Evolutionary conservation across 2,113 vertebrate species (phyloP), one percentile per base, ranked within the genome.

Genomic region (Strigops habroptila): DNA sequence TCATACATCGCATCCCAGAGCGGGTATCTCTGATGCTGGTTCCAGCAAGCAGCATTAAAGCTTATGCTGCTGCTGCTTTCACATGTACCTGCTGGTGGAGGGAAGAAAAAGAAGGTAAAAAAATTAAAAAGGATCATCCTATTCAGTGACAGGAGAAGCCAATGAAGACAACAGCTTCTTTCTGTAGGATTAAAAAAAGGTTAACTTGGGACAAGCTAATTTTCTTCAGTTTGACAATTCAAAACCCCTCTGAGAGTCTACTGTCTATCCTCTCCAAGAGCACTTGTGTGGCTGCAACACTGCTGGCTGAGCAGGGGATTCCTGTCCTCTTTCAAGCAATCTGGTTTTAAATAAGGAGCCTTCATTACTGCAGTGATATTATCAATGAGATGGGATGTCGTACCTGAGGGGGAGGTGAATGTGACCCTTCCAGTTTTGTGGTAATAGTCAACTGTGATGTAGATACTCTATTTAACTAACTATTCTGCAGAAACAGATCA

Each of bases 51-150:
- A 88, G 67, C 59, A 48, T 76, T 76, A 76, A 76, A 95, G 37
- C 49, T 88, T 41, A 30, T 6, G 27, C 46, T 9, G n/a, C 87
- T 87, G 59, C 28, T 44, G 35, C 37, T 85, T 73, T 90, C 41
- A 73, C n/a, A 41, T 16, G 12, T 82, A 68, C 82, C 67, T 6
- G 9, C 77, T 95, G 33, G 43, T 44, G 21, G 23, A 79, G 10
- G 13, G 30, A 70, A 57, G 16, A 19, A 24, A 75, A 24, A 43
- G 19, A 63, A 28, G 27, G 3, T 1, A 24, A 25, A 2, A 30
- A 55, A 33, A 1, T 18, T 44, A 27, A 71, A 5, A 30, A 0
- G 24, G 0, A 25, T 25, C 11, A 71, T 71, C 39, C 27, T 70
- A 24, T 67, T 77, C 27, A 86, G n/a, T 65, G 64, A 43, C 23